Base-by-base conservation (phyloP, 2,797 vertebrate genomes). In the Cryptoblepharus egeriae region DNA sequence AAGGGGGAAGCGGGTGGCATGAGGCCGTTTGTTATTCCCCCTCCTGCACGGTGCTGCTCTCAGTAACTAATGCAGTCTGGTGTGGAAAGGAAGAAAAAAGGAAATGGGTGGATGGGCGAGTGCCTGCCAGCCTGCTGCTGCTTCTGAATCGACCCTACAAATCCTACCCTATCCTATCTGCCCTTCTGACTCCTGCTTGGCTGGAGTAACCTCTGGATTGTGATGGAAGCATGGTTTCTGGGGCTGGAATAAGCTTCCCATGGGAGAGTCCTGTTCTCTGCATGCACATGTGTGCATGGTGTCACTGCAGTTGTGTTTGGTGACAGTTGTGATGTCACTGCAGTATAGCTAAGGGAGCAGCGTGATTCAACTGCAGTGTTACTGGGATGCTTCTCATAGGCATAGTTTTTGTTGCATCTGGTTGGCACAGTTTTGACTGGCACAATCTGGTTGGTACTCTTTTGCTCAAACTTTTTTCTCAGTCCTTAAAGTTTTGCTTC, bases 21-120 rank as follows among this genome's bases (percentile, higher is more conserved):
- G 16, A 69, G 57, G 80, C 80, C 80, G 52, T 81, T 81, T 70
- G 80, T 82, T 82, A 58, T 20, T 42, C 58, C 71, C 61, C 61
- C 45, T 52, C 79, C 45, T 32, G 11, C 24, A 52, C 37, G 58
- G 37, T 45, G 5, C 52, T 35, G 5, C 52, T 28, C 72, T 32
- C 65, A 22, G 55, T 28, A 76, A 49, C 64, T 7, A 61, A 61
- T 69, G 39, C 55, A 45, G 55, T 37, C 80, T 70, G 72, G 63
- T 13, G 18, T 24, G 26, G 45, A 49, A 57, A 11, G 45, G 16
- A n/a, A 24, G 45, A 16, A 52, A 2, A 30, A 3, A n/a, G 6
- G 35, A 35, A 45, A 63, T 39, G 22, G 12, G 28, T 22, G 35
- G 32, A 24, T 13, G 12, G 6, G 37, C 24, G 49, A 52, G 49